phyloP scores from a whole-genome alignment of 2,888 invertebrate species.

The Schrankia costaestrigalis region DNA sequence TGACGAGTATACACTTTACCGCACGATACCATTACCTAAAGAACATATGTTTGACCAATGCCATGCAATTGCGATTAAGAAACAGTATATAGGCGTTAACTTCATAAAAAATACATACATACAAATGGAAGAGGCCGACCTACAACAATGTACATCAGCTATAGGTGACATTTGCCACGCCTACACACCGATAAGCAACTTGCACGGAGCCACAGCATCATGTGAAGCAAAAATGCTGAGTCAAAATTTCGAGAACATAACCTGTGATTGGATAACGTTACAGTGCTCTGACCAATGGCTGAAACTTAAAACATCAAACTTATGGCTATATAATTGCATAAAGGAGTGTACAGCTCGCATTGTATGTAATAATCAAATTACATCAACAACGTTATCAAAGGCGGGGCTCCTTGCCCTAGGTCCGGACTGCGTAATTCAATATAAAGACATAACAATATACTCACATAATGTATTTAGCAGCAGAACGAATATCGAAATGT shows the following conservation, averaged over 20 bases:
- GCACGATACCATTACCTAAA: constrained; percentile 1
- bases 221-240: constrained; percentile 2
- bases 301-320: constrained; percentile 1
- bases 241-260: no score
- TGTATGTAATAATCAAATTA: no score
- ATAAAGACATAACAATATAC: no score
- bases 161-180: not conserved
- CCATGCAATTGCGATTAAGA: not conserved
- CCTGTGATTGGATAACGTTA: not conserved
- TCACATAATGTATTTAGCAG: no score
- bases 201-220: not conserved
- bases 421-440: no score
- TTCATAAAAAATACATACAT: constrained; percentile 3
- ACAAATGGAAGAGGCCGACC: not conserved
- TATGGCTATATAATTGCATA: constrained; percentile 2
- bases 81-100: no score
- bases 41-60: not conserved
- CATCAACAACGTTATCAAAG: no score
- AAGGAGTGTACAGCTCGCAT: not conserved
- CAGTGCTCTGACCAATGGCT: constrained; percentile 1
- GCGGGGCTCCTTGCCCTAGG: no score
- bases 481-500: no score
- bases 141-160: not conserved
- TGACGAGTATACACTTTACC: no score
- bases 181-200: not conserved